A percentile compares a stretch with the other conserved stretches of the same genome.
phyloP scores from a whole-genome alignment of 1,140 invertebrate genomes.

The Diorhabda elongata region DNA sequence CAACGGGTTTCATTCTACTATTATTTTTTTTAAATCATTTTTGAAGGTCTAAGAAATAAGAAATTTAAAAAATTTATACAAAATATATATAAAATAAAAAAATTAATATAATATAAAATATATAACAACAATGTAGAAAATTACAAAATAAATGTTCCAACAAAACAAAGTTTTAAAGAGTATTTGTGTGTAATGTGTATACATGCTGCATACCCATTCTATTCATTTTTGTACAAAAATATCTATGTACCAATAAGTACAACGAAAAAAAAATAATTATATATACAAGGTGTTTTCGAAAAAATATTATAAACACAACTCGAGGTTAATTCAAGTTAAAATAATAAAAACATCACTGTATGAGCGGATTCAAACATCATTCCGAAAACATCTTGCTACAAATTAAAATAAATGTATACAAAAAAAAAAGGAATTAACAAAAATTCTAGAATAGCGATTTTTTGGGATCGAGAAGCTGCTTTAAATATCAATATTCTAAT shows the following conservation, averaged over 20 bases:
- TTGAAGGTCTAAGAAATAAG: too few relatives aligned
- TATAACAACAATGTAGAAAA: slow-evolving; percentile 1
- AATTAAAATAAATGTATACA: slow-evolving; percentile 14
- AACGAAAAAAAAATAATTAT: not conserved
- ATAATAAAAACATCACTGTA: not conserved
- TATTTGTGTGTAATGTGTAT: slow-evolving; percentile 4
- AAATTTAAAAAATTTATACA: too few relatives aligned
- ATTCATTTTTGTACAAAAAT: not conserved
- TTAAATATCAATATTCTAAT: slow-evolving; percentile 11
- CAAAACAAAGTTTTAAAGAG: slow-evolving; percentile 3
- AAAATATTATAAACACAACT: not conserved
- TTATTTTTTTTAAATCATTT: too few relatives aligned
- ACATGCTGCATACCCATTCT: slow-evolving; percentile 2
- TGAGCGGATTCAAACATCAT: not conserved
- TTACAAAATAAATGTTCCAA: slow-evolving; percentile 2
- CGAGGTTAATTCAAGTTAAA: not conserved
- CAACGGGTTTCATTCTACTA: too few relatives aligned
- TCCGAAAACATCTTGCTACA: not conserved
- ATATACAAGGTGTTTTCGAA: not conserved
- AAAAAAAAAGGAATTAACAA: slow-evolving; percentile 14
- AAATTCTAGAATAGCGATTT: slow-evolving; percentile 14
- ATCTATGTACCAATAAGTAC: not conserved
- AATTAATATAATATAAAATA: slow-evolving; percentile 3
- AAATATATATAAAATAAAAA: not conserved
- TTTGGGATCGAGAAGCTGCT: not conserved